A percentile compares a stretch with the other conserved stretches of the same genome.
Evolutionary conservation across 2,797 vertebrate species (phyloP).

Genomic region (Pseudochirops corinnae): DNA sequence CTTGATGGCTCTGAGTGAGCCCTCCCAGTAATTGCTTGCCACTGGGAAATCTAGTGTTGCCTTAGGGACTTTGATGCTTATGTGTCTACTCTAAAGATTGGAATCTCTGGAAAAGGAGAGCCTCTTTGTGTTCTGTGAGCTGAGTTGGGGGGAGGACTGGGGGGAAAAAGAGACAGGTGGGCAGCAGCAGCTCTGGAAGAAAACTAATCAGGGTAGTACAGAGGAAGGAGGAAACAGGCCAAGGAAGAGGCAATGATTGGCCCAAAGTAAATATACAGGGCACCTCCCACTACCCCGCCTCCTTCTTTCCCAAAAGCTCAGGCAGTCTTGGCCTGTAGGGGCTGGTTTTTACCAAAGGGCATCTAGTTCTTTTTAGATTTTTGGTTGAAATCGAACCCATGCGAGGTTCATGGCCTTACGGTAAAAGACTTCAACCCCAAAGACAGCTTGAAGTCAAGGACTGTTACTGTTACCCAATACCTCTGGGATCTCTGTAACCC

Average conservation of each 20-base stretch:
- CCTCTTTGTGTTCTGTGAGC: conserved; percentile 42
- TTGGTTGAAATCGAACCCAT: background rate
- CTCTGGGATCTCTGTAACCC: background rate
- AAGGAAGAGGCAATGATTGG: background rate
- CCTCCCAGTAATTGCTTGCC: conserved; percentile 39
- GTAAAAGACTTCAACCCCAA: background rate
- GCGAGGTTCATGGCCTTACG: background rate
- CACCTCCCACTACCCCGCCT: background rate
- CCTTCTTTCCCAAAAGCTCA: background rate
- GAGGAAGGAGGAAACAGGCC: background rate
- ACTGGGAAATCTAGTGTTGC: conserved; percentile 25
- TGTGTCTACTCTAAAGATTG: conserved; percentile 54
- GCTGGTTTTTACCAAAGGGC: background rate
- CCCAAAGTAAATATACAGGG: background rate
- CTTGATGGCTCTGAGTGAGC: conserved; percentile 11
- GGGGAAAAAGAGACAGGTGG: conserved; percentile 54
- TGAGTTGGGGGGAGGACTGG: background rate
- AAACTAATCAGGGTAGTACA: background rate
- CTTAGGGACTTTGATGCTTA: conserved; percentile 28
- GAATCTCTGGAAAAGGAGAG: conserved; percentile 3
- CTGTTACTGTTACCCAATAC: conserved; percentile 5
- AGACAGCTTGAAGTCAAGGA: background rate
- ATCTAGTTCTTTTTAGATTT: background rate
- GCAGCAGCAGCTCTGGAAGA: background rate
- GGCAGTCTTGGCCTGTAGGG: background rate